Conservation (phyloP, 2,113 vertebrate species). For the Petroica traversi region DNA sequence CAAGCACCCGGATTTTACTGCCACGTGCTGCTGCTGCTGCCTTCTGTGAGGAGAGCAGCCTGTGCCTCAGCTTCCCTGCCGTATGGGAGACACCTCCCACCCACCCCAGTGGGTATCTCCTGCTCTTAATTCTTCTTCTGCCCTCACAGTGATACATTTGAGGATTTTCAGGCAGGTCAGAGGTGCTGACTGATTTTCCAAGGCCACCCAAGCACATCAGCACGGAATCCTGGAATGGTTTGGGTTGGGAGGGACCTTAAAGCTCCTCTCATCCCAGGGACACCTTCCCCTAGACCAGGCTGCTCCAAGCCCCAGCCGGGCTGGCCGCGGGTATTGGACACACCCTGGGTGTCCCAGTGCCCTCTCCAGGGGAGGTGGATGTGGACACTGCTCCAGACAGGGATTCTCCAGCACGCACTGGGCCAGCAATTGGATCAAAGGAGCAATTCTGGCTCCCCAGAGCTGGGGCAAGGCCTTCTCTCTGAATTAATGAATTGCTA, state of each 20-base stretch:
- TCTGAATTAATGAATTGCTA: background rate
- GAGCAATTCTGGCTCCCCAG: background rate
- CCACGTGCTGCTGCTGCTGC: background rate
- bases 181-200: background rate
- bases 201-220: background rate
- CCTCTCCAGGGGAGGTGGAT: background rate
- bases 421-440: background rate
- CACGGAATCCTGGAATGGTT: background rate
- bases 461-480: background rate
- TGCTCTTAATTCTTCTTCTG: background rate
- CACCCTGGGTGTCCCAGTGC: accelerated
- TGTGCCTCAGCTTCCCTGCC: background rate
- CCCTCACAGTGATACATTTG: accelerated
- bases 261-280: background rate
- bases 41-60: accelerated
- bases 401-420: accelerated
- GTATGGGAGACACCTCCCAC: background rate
- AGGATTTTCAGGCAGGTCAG: background rate
- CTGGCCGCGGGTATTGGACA: background rate
- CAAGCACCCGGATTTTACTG: background rate
- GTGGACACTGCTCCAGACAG: background rate
- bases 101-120: accelerated
- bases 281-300: background rate
- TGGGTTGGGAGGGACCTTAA: background rate
- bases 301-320: background rate